Conservation (phyloP, 2,888 invertebrate species). For the Ectropis crepuscularia region DNA sequence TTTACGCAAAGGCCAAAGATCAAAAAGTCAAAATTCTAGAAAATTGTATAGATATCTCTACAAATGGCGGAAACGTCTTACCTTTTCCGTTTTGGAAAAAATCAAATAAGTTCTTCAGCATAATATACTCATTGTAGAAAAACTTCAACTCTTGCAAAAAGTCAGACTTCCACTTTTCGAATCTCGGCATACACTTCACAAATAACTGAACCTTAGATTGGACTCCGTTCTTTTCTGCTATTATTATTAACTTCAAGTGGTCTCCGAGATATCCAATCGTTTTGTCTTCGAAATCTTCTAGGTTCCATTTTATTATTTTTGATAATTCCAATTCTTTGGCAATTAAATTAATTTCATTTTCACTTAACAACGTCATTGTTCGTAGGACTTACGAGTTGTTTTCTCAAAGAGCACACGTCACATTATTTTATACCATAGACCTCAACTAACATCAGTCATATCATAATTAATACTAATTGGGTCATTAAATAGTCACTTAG, state of each 20-base stretch:
- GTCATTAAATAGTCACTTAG: no score
- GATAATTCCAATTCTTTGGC: conserved; percentile 50
- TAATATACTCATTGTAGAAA: conserved; percentile 68
- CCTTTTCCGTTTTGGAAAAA: conserved; percentile 60
- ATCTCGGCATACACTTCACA: conserved; percentile 84
- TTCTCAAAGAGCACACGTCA: no score
- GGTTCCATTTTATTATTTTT: conserved; percentile 53
- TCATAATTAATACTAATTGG: no score
- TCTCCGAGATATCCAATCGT: conserved; percentile 72
- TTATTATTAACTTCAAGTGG: conserved; percentile 62
- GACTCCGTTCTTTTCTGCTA: conserved; percentile 47
- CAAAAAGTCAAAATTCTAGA: no score
- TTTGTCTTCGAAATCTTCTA: conserved; percentile 61
- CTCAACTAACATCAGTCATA: no score
- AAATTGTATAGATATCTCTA: no score
- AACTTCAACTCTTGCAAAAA: conserved; percentile 63
- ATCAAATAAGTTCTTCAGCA: conserved; percentile 64
- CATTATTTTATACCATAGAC: no score
- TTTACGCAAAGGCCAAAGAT: no score
- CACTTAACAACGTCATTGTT: conserved; percentile 58
- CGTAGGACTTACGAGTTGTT: no score
- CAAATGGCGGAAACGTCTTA: conserved; percentile 39
- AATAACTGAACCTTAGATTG: conserved; percentile 74
- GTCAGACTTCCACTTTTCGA: conserved; percentile 73
- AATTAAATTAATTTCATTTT: conserved; percentile 58